Base-by-base conservation (phyloP, 2,797 vertebrate species). In the Chiloscyllium punctatum region DNA sequence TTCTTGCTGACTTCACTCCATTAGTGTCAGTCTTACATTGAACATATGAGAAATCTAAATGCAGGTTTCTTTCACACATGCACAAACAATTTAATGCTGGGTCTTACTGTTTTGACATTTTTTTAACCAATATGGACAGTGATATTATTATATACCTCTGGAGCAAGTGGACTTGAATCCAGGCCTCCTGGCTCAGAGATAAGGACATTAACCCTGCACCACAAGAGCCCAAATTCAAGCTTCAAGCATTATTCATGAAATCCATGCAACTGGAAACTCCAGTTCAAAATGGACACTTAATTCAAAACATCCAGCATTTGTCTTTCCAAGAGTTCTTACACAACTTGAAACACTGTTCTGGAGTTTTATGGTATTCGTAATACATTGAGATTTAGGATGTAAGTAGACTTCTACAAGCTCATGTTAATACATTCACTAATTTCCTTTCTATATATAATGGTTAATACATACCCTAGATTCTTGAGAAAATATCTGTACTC, bases 401-500 rank as follows among this genome's bases (percentile, higher is more conserved):
- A 66, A 91, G 18, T 68, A 21, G 62, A 91, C n/a, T 92, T 91
- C 88, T 66, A 57, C n/a, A 21, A 92, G 53, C 62, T 91, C 33
- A 91, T 91, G 21, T 92, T 25, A 48, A 25, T 84, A 8, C 21
- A 3, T 25, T 25, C 82, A 8, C 82, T 84, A 84, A 82, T 84
- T 92, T 68, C n/a, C 42, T 92, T 62, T 13, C 57, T 42, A 69
- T 37, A 66, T 91, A 91, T 91, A n/a, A 69, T 69, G n/a, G 18
- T 42, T 37, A 92, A 92, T 37, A 69, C 87, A 53, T 57, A 62
- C 62, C 62, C 90, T 92, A 18, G 7, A 69, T 92, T 92, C n/a
- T 69, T 92, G 62, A 69, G 90, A 69, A 92, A 92, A 69, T 92
- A 90, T 90, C 87, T 62, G 87, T 13, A 90, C 66, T 69, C 62